Conservation (phyloP, 2,797 vertebrate genomes). For the Acanthurus lineatus region DNA sequence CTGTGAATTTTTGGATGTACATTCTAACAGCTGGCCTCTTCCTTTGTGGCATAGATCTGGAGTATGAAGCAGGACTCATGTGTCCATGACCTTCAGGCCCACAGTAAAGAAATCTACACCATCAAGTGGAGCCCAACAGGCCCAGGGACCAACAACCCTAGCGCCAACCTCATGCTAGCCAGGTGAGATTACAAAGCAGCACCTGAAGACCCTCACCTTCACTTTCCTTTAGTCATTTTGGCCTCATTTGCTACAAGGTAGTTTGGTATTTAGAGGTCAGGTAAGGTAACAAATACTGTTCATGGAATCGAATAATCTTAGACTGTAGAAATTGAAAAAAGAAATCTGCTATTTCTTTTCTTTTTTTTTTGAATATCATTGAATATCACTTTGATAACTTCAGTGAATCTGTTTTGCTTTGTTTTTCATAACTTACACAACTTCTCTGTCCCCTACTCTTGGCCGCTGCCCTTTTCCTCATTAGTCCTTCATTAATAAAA, state of each 20-base stretch:
- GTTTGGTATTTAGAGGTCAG: not conserved
- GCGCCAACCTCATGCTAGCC: conserved; percentile 98
- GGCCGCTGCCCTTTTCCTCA: not conserved
- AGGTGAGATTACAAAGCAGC: conserved; percentile 84
- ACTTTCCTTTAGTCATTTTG: not conserved
- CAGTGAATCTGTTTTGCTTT: not conserved
- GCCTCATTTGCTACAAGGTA: not conserved
- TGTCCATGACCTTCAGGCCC: conserved; percentile 99
- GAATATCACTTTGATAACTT: too few species aligned
- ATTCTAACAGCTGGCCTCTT: not conserved
- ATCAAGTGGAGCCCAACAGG: conserved; percentile 99
- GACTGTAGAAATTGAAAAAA: not conserved
- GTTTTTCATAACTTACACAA: not conserved
- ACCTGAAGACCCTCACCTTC: not conserved
- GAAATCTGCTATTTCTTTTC: not conserved
- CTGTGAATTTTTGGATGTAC: not conserved
- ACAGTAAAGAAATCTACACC: conserved; percentile 99
- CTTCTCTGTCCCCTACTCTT: not conserved
- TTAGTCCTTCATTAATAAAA: not conserved
- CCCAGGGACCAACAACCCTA: conserved; percentile 98
- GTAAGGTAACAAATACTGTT: not conserved
- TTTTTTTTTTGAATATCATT: not conserved
- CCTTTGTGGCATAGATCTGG: conserved; percentile 90
- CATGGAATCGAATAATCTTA: not conserved
- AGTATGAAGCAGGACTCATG: conserved; percentile 99